These are phyloP conservation scores for Cosmia pyralina DNA, from an alignment of 2,888 invertebrate species.

Conservation along the genomic window DNA sequence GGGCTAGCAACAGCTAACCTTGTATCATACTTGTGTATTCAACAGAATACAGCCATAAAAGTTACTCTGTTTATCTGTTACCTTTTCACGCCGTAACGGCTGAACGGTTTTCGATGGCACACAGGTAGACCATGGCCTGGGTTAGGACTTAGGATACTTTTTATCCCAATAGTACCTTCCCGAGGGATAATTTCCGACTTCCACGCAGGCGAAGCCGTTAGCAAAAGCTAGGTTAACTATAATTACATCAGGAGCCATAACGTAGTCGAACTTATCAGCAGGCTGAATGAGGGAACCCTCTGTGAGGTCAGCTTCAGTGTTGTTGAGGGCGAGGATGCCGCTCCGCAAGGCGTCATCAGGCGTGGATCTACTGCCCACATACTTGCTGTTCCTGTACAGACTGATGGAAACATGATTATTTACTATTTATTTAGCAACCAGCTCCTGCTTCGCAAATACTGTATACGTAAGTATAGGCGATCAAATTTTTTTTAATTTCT, in stretches of 20 bases:
- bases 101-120: background rate
- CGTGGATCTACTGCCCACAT: constrained; percentile 65
- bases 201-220: too few species aligned
- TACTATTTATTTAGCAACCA: background rate
- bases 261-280: constrained; percentile 68
- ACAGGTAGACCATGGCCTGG: background rate
- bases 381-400: constrained; percentile 68
- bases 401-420: constrained; percentile 52
- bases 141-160: background rate
- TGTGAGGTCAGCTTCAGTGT: constrained; percentile 73
- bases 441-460: too few species aligned
- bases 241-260: constrained; percentile 73
- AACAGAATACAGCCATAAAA: too few species aligned
- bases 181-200: background rate
- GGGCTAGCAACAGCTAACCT: too few species aligned
- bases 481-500: background rate
- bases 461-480: background rate
- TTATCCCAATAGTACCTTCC: background rate
- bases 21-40: too few species aligned
- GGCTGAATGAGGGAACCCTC: constrained; percentile 73
- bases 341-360: constrained; percentile 70
- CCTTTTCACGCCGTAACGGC: background rate
- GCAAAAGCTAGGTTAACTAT: background rate
- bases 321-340: constrained; percentile 70
- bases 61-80: background rate